Evolutionary conservation across 1,140 invertebrate genomes (phyloP), one percentile per base, ranked within the genome.

Genomic region (Ips typographus): DNA sequence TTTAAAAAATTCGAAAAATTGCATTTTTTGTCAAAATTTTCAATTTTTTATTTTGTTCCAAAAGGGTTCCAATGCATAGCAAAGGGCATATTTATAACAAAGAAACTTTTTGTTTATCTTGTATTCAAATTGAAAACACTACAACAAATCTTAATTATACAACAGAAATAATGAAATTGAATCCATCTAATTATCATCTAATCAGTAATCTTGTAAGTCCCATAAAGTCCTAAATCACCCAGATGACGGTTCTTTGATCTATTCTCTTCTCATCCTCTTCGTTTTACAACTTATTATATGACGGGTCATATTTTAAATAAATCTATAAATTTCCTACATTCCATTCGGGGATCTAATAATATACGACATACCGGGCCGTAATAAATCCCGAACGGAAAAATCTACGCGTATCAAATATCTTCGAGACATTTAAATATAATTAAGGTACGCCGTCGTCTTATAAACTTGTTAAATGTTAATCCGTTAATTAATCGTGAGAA

Each of bases 271-370:
- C 22, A 49, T 8, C 44, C 44, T 49, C 44, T 8, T 49, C 44
- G 44, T 49, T 55, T 55, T 55, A 55, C 52, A 55, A 36, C n/a
- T 55, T 55, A 22, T 2, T 1, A 55, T 55, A 55, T 55, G 52
- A 55, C 52, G 37, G 52, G 52, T 36, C 37, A 55, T 55, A 55
- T 55, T 55, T 55, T 37, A 55, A 5, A 8, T 36, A 38, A 55
- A 55, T 55, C 52, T 55, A 55, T 55, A 55, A 55, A 55, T 55
- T 55, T 55, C 52, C 37, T 2, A n/a, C 52, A 55, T 55, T 55
- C 52, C 52, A 6, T 2, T 55, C 22, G 22, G 22, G 8, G 52
- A 38, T 55, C 37, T 55, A 49, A 49, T 55, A 55, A 55, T 55
- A 55, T 55, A 55, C 37, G 52, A 55, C 52, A n/a, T 55, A 5